Conservation (phyloP, 2,113 vertebrate genomes). For the Centropus bengalensis region DNA sequence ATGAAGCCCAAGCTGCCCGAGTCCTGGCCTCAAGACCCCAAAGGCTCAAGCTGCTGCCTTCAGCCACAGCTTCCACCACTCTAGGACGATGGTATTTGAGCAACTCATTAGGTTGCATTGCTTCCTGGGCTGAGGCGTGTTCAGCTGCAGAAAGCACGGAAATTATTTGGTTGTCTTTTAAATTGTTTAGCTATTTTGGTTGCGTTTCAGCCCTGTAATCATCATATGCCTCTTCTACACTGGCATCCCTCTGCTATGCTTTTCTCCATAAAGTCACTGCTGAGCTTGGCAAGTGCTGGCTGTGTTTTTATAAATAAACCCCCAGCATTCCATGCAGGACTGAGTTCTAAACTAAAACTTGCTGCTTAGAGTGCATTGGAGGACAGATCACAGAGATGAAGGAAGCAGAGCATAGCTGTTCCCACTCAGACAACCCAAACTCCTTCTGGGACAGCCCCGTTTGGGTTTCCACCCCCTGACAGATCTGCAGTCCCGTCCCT, state of each 20-base stretch:
- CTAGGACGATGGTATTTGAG: not conserved
- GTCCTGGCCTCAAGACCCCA: not conserved
- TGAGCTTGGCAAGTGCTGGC: constrained; percentile 13
- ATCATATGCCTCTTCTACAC: not conserved
- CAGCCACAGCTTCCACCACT: not conserved
- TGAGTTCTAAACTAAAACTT: not conserved
- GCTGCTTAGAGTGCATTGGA: not conserved
- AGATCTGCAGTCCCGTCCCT: not conserved
- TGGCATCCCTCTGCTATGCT: not conserved
- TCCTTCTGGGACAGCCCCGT: not conserved
- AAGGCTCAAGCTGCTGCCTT: not conserved
- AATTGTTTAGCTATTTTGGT: not conserved
- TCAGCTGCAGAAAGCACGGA: not conserved
- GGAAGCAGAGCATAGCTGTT: not conserved
- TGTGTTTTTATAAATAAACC: constrained; percentile 49
- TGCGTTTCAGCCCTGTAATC: not conserved
- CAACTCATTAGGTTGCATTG: not conserved
- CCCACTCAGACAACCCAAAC: not conserved
- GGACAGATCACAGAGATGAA: not conserved
- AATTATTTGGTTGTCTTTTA: not conserved
- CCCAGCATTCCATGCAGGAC: constrained; percentile 16
- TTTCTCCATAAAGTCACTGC: not conserved
- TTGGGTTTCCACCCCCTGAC: not conserved
- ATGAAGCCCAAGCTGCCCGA: not conserved
- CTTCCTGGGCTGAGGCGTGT: constrained; percentile 30